Percentiles rank a stretch among this genome's conserved stretches.
These are phyloP conservation scores for Hydrocynus forskahlii DNA, from an alignment of 2,797 vertebrate genomes.

Conservation along the genomic window DNA sequence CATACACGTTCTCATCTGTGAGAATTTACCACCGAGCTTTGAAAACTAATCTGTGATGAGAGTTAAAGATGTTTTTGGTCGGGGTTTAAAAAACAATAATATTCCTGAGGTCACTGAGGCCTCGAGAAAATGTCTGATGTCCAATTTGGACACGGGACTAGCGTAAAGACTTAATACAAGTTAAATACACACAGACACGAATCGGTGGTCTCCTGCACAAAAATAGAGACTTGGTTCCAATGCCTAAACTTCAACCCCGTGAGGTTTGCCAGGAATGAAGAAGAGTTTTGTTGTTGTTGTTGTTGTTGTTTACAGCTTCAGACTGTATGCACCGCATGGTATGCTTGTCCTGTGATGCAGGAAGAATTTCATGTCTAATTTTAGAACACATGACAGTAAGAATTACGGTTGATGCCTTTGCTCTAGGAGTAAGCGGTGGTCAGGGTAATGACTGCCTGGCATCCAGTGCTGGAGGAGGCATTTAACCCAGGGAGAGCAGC, in stretches of 20 bases:
- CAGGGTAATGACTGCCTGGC: slow-evolving; percentile 53
- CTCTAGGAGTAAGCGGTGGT: slow-evolving; percentile 11
- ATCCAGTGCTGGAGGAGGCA: slow-evolving; percentile 56
- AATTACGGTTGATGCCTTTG: slow-evolving; percentile 57
- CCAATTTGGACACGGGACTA: neutral
- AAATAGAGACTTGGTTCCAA: neutral
- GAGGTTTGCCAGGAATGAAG: neutral
- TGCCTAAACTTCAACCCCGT: neutral
- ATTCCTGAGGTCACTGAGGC: slow-evolving; percentile 15
- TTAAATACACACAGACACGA: neutral
- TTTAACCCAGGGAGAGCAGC: slow-evolving; percentile 59
- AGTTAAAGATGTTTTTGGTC: slow-evolving; percentile 38
- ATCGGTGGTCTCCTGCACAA: neutral
- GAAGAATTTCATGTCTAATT: slow-evolving; percentile 38
- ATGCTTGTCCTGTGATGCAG: slow-evolving; percentile 3
- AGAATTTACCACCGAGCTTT: slow-evolving; percentile 38
- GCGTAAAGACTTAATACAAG: neutral
- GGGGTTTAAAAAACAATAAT: slow-evolving; percentile 7
- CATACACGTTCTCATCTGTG: slow-evolving; percentile 49
- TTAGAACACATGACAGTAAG: slow-evolving; percentile 48
- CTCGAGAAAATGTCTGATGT: slow-evolving; percentile 19
- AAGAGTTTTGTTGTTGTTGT: neutral
- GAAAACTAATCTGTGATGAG: slow-evolving; percentile 42
- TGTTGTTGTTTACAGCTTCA: slow-evolving; percentile 38
- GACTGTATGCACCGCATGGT: slow-evolving; percentile 7